Base-by-base conservation (phyloP, 2,888 invertebrate species). In the Drosophila paucipuncta region DNA sequence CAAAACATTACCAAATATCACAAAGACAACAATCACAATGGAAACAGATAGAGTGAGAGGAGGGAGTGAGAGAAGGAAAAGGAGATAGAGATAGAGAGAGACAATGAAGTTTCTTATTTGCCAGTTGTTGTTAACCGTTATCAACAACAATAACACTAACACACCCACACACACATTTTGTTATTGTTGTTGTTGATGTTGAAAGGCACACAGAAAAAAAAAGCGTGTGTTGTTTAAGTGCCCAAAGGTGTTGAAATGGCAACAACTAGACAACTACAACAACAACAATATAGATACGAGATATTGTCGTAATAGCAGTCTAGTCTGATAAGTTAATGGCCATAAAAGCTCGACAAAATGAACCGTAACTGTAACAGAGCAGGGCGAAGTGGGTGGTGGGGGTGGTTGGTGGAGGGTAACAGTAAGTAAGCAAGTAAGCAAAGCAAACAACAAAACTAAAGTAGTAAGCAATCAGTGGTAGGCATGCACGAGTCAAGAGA, bases 31-130 rank as follows among this genome's bases (percentile, higher is more conserved):
- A 50, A 53, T 58, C 11, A 75, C 80, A 84, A 84, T 69, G 73
- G 53, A 35, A 13, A 37, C 50, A 57, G 80, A 90, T 55, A 35
- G 73, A 84, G 55, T 41, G 73, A 88, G 85, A 84, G n/a, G 11
- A n/a, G n/a, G 11, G 43, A 43, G 22, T 43, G 13, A 13, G 22
- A 7, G 13, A 22, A 22, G 43, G 16, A 33, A 13, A 22, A 22
- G 47, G 16, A 33, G 54, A 49, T 10, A 28, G 43, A 55, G 78
- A 89, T 11, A 22, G 22, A 16, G 22, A 54, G 68, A 55, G 78
- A 90, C 88, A 85, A 87, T 77, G 85, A 62, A 65, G 64, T 71
- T 65, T 67, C 61, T 69, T 68, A 59, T 70, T 43, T 18, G 22
- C 35, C 35, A 25, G 35, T 57, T 55, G 65, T 25, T 67, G 50